Conservation (phyloP, 2,113 vertebrate species). For the Aegithalos caudatus region DNA sequence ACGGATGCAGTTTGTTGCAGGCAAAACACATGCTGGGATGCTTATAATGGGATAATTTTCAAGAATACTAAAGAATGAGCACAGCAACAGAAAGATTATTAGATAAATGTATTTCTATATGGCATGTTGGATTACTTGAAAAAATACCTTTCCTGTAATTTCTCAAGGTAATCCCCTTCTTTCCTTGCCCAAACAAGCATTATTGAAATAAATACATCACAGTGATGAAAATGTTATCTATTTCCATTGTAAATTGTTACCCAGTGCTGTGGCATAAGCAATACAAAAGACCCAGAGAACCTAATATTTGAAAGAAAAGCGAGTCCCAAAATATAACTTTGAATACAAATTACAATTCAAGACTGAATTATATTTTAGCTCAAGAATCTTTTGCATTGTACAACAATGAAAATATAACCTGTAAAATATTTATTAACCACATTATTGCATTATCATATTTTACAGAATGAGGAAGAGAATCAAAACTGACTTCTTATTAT, state of each 20-base stretch:
- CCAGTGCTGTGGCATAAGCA: background rate
- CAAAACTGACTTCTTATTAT: background rate
- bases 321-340: background rate
- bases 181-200: background rate
- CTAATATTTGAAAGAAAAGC: background rate
- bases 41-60: background rate
- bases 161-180: background rate
- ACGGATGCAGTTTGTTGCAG: conserved; percentile 35
- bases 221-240: background rate
- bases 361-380: background rate
- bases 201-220: conserved; percentile 16
- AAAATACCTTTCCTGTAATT: conserved; percentile 26
- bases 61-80: conserved; percentile 1
- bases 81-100: background rate
- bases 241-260: background rate
- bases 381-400: background rate
- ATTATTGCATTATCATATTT: background rate
- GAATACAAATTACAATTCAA: background rate
- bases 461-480: background rate
- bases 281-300: background rate
- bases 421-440: background rate
- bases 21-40: conserved; percentile 65
- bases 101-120: background rate
- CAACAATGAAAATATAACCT: background rate
- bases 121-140: conserved; percentile 7